Conservation (phyloP, 1,140 invertebrate genomes). For the Acromyrmex echinatior region DNA sequence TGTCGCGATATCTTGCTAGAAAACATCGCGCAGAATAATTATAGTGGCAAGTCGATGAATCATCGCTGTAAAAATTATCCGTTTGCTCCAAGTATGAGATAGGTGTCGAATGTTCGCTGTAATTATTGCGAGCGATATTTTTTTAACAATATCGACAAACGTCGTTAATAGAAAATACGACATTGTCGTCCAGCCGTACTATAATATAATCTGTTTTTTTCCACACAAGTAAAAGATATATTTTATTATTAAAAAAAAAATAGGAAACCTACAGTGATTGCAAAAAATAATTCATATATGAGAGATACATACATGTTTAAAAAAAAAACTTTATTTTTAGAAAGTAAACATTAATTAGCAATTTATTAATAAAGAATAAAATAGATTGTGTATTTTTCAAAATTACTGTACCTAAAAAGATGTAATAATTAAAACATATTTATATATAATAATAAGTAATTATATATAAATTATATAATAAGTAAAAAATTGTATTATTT, state of each 20-base stretch:
- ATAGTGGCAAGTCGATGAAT: constrained; percentile 1
- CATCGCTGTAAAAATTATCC: not conserved
- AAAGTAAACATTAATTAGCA: too few species aligned
- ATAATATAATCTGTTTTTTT: not conserved
- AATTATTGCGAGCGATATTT: constrained; percentile 22
- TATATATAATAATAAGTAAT: too few species aligned
- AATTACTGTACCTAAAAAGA: too few species aligned
- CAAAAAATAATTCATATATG: too few species aligned
- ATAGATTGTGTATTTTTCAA: too few species aligned
- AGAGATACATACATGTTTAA: too few species aligned
- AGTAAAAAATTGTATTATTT: too few species aligned
- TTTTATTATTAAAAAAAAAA: constrained; percentile 26
- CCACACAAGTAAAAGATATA: not conserved
- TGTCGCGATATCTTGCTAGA: not conserved
- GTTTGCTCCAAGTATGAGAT: not conserved
- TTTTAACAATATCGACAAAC: not conserved
- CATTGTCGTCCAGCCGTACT: not conserved
- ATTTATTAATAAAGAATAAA: too few species aligned
- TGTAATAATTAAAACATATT: too few species aligned
- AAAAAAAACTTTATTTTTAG: too few species aligned
- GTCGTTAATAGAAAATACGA: not conserved
- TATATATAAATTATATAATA: too few species aligned
- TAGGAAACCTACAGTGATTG: not conserved
- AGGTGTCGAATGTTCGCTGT: not conserved
- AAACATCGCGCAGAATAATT: constrained; percentile 9